Percentiles rank a stretch among this genome's conserved stretches.
These are phyloP conservation scores for Gortyna flavago DNA, from an alignment of 2,888 invertebrate species.

Conservation along the genomic window DNA sequence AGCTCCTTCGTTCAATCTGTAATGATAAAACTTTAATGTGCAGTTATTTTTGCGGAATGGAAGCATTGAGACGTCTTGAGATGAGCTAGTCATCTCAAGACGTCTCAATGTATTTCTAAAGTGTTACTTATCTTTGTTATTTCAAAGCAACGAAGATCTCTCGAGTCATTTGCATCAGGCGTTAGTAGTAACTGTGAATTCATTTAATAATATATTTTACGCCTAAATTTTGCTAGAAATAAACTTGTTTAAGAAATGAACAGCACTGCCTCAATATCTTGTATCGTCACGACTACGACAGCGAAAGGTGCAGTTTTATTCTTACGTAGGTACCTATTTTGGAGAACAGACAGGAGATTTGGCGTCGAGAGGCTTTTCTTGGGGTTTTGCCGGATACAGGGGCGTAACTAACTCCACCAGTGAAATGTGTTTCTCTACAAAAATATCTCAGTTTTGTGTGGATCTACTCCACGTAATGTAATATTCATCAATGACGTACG, in stretches of 20 bases:
- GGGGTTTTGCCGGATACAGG: conserved; percentile 76
- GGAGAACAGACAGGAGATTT: conserved; percentile 79
- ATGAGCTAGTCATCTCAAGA: conserved; percentile 48
- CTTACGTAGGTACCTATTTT: conserved; percentile 76
- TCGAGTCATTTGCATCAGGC: conserved; percentile 30
- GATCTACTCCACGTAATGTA: conserved; percentile 70
- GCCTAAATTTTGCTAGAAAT: not conserved
- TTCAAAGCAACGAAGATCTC: conserved; percentile 47
- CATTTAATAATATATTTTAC: conserved; percentile 1
- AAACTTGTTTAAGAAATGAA: not conserved
- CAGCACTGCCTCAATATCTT: conserved; percentile 17
- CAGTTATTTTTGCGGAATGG: conserved; percentile 57
- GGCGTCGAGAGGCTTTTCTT: conserved; percentile 76
- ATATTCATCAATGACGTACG: conserved; percentile 57
- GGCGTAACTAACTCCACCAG: conserved; percentile 83
- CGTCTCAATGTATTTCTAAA: conserved; percentile 36
- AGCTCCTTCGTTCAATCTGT: conserved; percentile 66
- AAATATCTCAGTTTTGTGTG: conserved; percentile 78
- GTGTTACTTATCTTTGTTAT: conserved; percentile 55
- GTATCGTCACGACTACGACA: conserved; percentile 33
- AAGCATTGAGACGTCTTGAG: too few species aligned
- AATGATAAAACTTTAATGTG: conserved; percentile 70
- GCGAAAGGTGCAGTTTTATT: conserved; percentile 49
- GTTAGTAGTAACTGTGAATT: conserved; percentile 11
- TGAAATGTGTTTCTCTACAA: conserved; percentile 82